phyloP scores from a whole-genome alignment of 2,113 vertebrate species.

The Nettapus auritus region DNA sequence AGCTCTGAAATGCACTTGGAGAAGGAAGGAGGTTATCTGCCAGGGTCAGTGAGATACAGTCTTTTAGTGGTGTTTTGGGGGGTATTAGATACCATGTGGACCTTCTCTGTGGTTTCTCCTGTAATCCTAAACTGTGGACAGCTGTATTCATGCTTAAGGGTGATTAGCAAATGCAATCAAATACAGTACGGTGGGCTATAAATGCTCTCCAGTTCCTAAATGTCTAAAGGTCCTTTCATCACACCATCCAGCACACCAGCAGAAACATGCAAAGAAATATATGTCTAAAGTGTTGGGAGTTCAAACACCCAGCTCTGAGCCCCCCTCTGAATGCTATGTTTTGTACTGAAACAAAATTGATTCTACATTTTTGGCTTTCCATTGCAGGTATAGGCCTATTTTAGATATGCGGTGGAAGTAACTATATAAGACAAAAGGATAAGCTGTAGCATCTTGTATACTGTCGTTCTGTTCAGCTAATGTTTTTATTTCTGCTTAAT shows the following conservation, averaged over 20 bases:
- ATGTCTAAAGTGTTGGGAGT: fast-evolving
- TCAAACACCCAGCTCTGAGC: not conserved
- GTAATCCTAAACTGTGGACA: not conserved
- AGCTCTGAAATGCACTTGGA: not conserved
- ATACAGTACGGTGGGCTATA: not conserved
- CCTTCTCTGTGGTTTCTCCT: not conserved
- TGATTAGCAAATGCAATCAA: not conserved
- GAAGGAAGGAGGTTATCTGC: not conserved
- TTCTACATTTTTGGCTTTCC: not conserved
- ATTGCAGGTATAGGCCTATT: not conserved
- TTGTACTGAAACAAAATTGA: not conserved
- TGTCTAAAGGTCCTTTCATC: not conserved
- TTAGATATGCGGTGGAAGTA: not conserved
- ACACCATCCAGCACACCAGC: fast-evolving
- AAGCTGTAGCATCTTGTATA: not conserved
- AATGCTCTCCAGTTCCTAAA: not conserved
- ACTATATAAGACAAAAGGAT: not conserved
- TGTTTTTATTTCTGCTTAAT: not conserved
- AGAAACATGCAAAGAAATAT: not conserved
- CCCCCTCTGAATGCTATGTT: not conserved
- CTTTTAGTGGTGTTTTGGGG: not conserved
- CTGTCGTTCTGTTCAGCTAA: not conserved
- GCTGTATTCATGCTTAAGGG: not conserved
- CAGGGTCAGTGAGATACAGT: not conserved
- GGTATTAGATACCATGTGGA: not conserved